Evolutionary conservation across 2,888 invertebrate genomes (phyloP).

Genomic region (Stomorhina lunata): DNA sequence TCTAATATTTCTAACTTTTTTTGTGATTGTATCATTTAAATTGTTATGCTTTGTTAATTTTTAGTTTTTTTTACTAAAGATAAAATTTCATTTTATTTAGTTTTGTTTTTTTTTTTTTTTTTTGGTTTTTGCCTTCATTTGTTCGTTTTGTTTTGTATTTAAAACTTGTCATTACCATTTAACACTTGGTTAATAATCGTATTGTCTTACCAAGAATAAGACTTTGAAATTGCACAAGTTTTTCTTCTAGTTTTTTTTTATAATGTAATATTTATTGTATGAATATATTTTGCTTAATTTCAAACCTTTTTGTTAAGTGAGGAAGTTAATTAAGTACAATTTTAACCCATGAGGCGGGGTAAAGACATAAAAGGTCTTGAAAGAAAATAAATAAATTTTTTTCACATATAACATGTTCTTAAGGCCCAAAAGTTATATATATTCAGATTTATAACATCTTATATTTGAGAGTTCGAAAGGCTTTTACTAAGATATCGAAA

Average conservation of each 20-base stretch:
- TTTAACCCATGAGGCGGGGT: constrained; percentile 24
- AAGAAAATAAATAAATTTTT: not conserved
- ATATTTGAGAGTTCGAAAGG: too few species aligned
- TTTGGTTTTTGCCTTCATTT: not conserved
- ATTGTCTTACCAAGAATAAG: constrained; percentile 47
- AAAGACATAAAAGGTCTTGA: not conserved
- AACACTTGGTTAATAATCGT: constrained; percentile 47
- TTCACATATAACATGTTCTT: too few species aligned
- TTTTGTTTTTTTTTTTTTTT: not conserved
- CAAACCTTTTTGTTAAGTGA: constrained; percentile 12
- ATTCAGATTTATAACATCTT: too few species aligned
- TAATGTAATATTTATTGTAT: not conserved
- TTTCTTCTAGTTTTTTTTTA: not conserved
- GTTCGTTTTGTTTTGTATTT: not conserved
- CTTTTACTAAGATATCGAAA: too few species aligned
- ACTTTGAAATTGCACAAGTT: constrained; percentile 48
- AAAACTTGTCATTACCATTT: constrained; percentile 52
- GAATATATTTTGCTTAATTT: not conserved
- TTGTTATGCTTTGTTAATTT: constrained; percentile 37
- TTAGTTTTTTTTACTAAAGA: constrained; percentile 23
- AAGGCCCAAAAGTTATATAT: too few species aligned
- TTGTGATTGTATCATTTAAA: too few species aligned
- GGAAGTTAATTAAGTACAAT: constrained; percentile 10
- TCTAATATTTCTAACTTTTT: too few species aligned
- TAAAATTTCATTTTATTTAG: constrained; percentile 40